Percentiles rank a stretch among this genome's conserved stretches.
Evolutionary conservation across 2,888 invertebrate species (phyloP).

Genomic region (Drosophila suboccidentalis): DNA sequence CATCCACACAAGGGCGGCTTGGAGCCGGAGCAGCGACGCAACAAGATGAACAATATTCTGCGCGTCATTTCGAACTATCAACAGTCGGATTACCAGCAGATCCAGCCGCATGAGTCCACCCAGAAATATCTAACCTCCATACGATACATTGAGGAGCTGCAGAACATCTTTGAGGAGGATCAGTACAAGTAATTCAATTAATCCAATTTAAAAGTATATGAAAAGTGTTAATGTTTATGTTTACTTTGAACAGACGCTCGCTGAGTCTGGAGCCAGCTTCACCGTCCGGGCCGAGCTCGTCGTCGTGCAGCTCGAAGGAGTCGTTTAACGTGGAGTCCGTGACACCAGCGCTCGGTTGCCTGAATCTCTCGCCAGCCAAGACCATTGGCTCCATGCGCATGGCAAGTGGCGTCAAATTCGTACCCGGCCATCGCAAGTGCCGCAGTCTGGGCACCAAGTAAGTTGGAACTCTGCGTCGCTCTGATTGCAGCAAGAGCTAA

Average conservation of each 20-base stretch:
- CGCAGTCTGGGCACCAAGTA: conserved; percentile 96
- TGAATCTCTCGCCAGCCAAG: conserved; percentile 91
- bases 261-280: conserved; percentile 92
- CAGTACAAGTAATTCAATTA: conserved; percentile 92
- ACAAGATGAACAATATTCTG: conserved; percentile 96
- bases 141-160: conserved; percentile 97
- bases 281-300: conserved; percentile 89
- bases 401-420: conserved; percentile 88
- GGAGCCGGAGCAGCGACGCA: conserved; percentile 90
- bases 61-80: conserved; percentile 95
- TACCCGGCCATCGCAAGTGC: conserved; percentile 94
- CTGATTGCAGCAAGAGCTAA: not conserved
- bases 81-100: conserved; percentile 92
- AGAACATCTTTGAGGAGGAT: conserved; percentile 98
- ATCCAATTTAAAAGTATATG: not conserved
- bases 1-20: conserved; percentile 91
- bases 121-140: conserved; percentile 95
- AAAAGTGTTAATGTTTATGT: not conserved
- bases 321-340: conserved; percentile 86
- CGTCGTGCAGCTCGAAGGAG: conserved; percentile 88
- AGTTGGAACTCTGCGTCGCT: conserved; percentile 84
- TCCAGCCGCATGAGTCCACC: conserved; percentile 91
- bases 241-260: conserved; percentile 89
- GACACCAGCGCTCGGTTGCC: conserved; percentile 87
- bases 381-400: conserved; percentile 88